Evolutionary conservation across 2,113 vertebrate species (phyloP).

Genomic region (Caloenas nicobarica): DNA sequence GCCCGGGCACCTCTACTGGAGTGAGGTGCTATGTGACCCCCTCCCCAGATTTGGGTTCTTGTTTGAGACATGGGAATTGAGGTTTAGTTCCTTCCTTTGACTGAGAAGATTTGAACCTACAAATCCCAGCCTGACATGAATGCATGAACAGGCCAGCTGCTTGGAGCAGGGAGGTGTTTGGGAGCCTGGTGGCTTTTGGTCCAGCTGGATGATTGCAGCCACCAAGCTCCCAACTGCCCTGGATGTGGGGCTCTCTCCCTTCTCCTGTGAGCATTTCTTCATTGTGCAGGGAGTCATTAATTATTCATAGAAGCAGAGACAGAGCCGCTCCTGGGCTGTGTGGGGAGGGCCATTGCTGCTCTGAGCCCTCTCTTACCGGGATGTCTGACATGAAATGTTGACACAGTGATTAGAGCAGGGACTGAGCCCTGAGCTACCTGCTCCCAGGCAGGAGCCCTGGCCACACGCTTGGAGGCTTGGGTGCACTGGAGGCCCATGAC

Average conservation of each 20-base stretch:
- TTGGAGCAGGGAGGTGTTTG: background rate
- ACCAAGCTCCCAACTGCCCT: accelerated
- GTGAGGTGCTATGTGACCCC: background rate
- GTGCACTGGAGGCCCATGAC: background rate
- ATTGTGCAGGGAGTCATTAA: conserved; percentile 36
- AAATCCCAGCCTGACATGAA: background rate
- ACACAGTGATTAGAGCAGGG: conserved; percentile 20
- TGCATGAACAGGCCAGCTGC: background rate
- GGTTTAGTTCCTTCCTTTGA: background rate
- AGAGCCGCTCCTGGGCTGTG: accelerated
- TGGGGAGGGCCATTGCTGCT: background rate
- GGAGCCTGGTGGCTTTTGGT: background rate
- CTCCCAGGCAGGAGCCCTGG: background rate
- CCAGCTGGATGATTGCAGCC: background rate
- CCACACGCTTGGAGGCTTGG: accelerated
- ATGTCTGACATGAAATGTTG: background rate
- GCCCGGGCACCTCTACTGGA: background rate
- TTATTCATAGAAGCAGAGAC: conserved; percentile 19
- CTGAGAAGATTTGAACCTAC: background rate
- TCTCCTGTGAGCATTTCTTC: background rate
- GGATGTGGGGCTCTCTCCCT: background rate
- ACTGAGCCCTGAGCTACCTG: background rate
- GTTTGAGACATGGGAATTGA: accelerated
- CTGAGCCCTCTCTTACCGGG: accelerated
- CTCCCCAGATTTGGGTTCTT: background rate